These are phyloP conservation scores for Pitta sordida DNA, from an alignment of 2,113 vertebrate genomes.

Conservation along the genomic window DNA sequence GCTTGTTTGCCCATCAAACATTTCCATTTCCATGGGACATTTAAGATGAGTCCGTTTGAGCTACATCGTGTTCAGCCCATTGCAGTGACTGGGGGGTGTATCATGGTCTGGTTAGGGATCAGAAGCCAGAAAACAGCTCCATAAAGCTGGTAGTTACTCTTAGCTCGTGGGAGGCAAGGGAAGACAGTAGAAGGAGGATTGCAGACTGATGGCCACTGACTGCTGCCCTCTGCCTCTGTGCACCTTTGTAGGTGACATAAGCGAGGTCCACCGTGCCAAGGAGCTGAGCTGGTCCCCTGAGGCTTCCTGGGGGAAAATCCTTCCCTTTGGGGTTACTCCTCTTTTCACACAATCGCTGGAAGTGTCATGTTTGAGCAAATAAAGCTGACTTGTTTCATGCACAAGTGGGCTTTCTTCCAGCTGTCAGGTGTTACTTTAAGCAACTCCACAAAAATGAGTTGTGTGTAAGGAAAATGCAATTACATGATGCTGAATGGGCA, in stretches of 20 bases:
- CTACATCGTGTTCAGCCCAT: background rate
- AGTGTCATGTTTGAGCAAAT: background rate
- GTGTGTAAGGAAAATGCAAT: background rate
- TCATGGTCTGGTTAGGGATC: background rate
- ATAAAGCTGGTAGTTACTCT: too few relatives aligned
- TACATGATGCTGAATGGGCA: accelerated
- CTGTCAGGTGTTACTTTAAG: background rate
- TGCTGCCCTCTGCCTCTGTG: background rate
- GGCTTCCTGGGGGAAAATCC: background rate
- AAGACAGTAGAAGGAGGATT: background rate
- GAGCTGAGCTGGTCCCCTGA: background rate
- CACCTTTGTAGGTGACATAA: background rate
- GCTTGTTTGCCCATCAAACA: background rate
- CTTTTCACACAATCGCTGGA: background rate
- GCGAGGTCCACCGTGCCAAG: background rate
- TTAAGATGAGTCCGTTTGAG: background rate
- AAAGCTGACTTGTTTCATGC: background rate
- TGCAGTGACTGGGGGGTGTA: background rate
- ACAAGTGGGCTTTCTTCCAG: background rate
- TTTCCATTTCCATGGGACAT: background rate
- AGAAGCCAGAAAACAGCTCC: background rate
- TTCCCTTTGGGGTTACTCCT: background rate
- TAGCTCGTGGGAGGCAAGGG: background rate
- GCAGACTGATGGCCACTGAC: background rate
- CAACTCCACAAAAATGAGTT: background rate